Percentiles rank a stretch among this genome's conserved stretches.
Conservation (phyloP, 1,140 invertebrate genomes). For the Aphelenchoides besseyi region DNA sequence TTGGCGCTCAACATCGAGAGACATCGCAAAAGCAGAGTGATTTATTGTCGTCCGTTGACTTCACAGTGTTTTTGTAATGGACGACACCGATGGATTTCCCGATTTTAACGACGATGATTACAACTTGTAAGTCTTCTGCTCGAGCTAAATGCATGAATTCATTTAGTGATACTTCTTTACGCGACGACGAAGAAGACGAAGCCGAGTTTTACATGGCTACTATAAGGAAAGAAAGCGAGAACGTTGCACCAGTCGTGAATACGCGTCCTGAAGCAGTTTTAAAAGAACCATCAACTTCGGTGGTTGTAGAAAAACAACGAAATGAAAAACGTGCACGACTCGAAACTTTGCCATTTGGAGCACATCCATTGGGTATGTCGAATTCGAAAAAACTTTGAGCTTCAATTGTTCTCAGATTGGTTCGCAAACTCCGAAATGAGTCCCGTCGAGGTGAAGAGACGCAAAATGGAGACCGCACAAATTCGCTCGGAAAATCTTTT, state of each 20-base stretch:
- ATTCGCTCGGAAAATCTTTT: not conserved
- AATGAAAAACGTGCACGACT: not conserved
- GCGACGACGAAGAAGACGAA: not conserved
- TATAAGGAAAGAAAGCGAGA: not conserved
- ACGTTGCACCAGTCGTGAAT: too few relatives aligned
- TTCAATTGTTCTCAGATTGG: slow-evolving; percentile 3
- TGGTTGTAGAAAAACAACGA: too few relatives aligned
- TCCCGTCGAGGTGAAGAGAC: not conserved
- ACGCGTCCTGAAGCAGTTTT: too few relatives aligned
- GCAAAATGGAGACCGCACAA: not conserved
- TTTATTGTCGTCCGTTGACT: too few relatives aligned
- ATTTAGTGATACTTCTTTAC: not conserved
- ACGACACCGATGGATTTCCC: not conserved
- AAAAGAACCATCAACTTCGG: too few relatives aligned
- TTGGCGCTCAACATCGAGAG: too few relatives aligned
- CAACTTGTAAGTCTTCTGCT: not conserved
- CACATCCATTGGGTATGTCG: not conserved
- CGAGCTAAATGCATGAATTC: too few relatives aligned
- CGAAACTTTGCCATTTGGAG: not conserved
- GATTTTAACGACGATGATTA: not conserved
- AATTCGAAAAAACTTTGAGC: too few relatives aligned
- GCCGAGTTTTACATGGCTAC: not conserved
- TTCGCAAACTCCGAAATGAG: not conserved
- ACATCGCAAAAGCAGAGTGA: too few relatives aligned
- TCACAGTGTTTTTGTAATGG: too few relatives aligned